Base-by-base conservation (phyloP, 2,797 vertebrate genomes). In the Lacerta viridis region DNA sequence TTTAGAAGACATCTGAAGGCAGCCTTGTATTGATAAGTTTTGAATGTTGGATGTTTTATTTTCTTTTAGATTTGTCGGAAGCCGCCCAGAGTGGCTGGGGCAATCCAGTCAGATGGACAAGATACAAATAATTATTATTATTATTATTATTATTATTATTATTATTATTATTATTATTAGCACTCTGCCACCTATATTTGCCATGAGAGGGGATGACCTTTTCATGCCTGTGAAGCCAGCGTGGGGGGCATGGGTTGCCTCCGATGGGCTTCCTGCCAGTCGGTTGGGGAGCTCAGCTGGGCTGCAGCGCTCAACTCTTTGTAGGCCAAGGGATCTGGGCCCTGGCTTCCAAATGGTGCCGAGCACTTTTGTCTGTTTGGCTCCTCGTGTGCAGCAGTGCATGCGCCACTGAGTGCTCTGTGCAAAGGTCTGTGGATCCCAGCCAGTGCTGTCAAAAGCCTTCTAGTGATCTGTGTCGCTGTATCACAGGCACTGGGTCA, bases 401-500 rank as follows among this genome's bases (percentile, higher is more conserved):
- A 72, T 17, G n/a, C 69, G 15, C 69, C 69, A 72, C 69, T 8
- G n/a, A 17, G 11, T 72, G 29, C 69, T 72, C n/a, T 5, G 33
- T 15, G n/a, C 5, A 18, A 36, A 20, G 33, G 33, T 15, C 71
- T 36, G 4, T 10, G 23, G 75, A 77, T 77, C 41, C 7, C 11
- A 43, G 71, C 50, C 71, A 59, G 33, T 29, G 7, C 23, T 8
- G 23, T 15, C 71, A 27, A 59, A 90, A 71, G 50, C 90, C 84
- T 91, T 78, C 79, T 39, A 79, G 5, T 43, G 80, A 87, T 69
- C 50, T 61, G n/a, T 75, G 69, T 87, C 80, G 84, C n/a, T 71
- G 25, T 78, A 61, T 59, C n/a, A 23, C 7, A 20, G 55, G 3
- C 29, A 18, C 50, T 4, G 17, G 18, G 6, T 29, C 50, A 3